A percentile compares a stretch with the other conserved stretches of the same genome.
phyloP scores from a whole-genome alignment of 1,140 invertebrate genomes.

The Caenorhabditis latens region DNA sequence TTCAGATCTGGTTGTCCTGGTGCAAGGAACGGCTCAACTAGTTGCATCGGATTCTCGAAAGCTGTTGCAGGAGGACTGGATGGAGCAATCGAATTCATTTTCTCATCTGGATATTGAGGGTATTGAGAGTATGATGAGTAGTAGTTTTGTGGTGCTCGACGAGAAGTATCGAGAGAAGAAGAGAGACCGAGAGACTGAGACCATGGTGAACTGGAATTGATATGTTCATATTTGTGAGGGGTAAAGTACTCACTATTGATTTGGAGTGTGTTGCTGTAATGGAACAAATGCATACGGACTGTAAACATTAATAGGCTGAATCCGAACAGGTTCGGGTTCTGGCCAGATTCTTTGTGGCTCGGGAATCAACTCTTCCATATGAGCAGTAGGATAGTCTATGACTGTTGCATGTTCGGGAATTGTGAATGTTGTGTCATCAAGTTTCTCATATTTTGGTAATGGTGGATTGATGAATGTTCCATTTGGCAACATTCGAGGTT shows the following conservation, averaged over 20 bases:
- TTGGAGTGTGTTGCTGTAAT: neutral
- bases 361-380: conserved; percentile 28
- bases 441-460: conserved; percentile 35
- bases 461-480: conserved; percentile 33
- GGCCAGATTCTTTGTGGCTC: conserved; percentile 48
- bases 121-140: neutral
- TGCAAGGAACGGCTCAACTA: neutral
- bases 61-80: neutral
- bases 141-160: conserved; percentile 6
- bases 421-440: conserved; percentile 7
- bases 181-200: neutral
- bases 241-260: neutral
- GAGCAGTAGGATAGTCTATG: conserved; percentile 15
- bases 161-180: conserved; percentile 18
- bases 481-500: conserved; percentile 31
- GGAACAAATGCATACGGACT: conserved; percentile 21
- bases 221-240: neutral
- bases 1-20: conserved; percentile 19
- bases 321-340: conserved; percentile 9
- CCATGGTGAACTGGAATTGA: neutral
- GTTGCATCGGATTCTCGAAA: conserved; percentile 36
- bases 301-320: conserved; percentile 34
- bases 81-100: neutral
- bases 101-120: conserved; percentile 22
- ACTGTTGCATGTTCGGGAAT: conserved; percentile 19